A percentile compares a stretch with the other conserved stretches of the same genome.
Conservation (phyloP, 2,888 invertebrate genomes). For the Acleris cristana region DNA sequence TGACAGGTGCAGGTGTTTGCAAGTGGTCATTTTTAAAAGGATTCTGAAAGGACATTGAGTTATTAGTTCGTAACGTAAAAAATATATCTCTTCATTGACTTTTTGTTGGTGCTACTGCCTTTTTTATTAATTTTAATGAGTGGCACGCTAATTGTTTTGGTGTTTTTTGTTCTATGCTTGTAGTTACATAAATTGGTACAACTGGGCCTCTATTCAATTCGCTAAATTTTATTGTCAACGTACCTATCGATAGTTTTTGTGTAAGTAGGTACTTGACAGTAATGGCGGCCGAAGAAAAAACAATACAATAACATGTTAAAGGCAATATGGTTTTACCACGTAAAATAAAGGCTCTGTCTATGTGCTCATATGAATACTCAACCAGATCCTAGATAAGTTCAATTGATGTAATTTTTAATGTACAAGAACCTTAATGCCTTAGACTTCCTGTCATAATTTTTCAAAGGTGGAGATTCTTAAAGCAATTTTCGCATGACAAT, state of each 20-base stretch:
- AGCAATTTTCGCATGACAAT: slow-evolving; percentile 49
- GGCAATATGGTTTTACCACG: too few species aligned
- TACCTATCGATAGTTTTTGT: too few species aligned
- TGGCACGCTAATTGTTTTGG: background rate
- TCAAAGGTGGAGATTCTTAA: slow-evolving; percentile 36
- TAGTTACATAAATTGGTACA: background rate
- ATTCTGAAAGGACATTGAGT: slow-evolving; percentile 60
- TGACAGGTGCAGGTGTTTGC: slow-evolving; percentile 64
- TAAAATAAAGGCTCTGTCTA: too few species aligned
- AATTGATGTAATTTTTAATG: background rate
- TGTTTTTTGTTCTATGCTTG: background rate
- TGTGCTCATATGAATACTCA: too few species aligned
- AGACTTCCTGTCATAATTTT: slow-evolving; percentile 12
- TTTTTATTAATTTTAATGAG: background rate
- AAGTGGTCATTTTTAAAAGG: slow-evolving; percentile 57
- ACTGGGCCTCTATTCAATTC: too few species aligned
- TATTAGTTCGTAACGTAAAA: slow-evolving; percentile 57
- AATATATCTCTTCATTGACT: slow-evolving; percentile 7
- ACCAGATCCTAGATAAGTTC: too few species aligned
- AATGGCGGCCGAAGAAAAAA: too few species aligned
- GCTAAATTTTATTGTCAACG: too few species aligned
- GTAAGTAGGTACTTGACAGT: too few species aligned
- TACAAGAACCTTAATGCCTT: background rate
- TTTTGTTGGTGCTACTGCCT: slow-evolving; percentile 27
- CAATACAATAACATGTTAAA: too few species aligned